Conservation (phyloP, 2,888 invertebrate genomes). For the Hyppa rectilinea region DNA sequence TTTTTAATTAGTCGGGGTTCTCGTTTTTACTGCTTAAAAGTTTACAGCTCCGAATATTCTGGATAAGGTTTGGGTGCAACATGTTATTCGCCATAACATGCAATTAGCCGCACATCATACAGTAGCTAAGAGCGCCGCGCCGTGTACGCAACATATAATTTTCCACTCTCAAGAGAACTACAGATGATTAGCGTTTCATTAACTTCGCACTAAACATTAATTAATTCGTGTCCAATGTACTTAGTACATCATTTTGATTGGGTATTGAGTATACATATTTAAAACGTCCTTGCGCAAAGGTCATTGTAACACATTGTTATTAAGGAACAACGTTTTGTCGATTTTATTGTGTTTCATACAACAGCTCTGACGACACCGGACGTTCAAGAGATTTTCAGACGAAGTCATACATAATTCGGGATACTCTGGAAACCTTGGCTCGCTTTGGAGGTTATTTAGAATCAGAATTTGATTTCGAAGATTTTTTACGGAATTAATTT, state of each 20-base stretch:
- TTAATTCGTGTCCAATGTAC: slow-evolving; percentile 36
- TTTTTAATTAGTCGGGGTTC: slow-evolving; percentile 23
- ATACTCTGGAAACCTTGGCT: slow-evolving; percentile 42
- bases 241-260: slow-evolving; percentile 22
- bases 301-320: slow-evolving; percentile 22
- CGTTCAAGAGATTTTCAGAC: slow-evolving; percentile 30
- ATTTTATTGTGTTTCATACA: slow-evolving; percentile 17
- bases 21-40: slow-evolving; percentile 14
- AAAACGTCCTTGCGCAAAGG: slow-evolving; percentile 26
- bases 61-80: neutral
- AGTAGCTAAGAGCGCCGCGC: slow-evolving; percentile 3
- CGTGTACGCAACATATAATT: slow-evolving; percentile 32
- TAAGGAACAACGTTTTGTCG: slow-evolving; percentile 25
- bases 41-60: neutral
- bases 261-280: neutral
- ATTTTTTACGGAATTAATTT: slow-evolving; percentile 18
- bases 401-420: slow-evolving; percentile 50
- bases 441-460: slow-evolving; percentile 31
- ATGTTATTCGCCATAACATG: neutral
- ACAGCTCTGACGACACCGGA: slow-evolving; percentile 22
- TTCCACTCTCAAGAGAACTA: slow-evolving; percentile 49
- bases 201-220: slow-evolving; percentile 32
- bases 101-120: neutral
- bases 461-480: slow-evolving; percentile 24
- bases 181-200: slow-evolving; percentile 49